These are phyloP conservation scores for Megalonaias nervosa DNA, from an alignment of 1,140 invertebrate genomes.

Conservation along the genomic window DNA sequence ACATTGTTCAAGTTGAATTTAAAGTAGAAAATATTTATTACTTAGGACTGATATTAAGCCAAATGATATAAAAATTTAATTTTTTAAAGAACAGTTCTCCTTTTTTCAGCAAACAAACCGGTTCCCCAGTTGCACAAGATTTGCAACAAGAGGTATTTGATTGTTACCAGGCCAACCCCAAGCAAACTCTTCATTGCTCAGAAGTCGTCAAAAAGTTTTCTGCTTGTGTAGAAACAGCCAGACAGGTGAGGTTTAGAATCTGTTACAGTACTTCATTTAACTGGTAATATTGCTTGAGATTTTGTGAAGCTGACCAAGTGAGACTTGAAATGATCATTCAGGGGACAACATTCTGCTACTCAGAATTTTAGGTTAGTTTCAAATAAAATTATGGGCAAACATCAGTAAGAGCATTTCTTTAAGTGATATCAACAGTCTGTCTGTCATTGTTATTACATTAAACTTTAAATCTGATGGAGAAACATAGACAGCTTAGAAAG, in stretches of 20 bases:
- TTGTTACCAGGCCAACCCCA: slow-evolving; percentile 62
- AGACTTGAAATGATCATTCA: no score
- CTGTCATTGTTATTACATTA: no score
- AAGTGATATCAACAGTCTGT: no score
- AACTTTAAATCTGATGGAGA: no score
- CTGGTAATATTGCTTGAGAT: no score
- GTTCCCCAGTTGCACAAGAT: slow-evolving; percentile 61
- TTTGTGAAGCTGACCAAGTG: no score
- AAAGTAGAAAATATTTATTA: neutral
- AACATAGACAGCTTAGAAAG: no score
- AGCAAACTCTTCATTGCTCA: slow-evolving; percentile 63
- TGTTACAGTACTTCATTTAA: no score
- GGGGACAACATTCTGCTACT: no score
- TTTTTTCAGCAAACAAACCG: slow-evolving; percentile 54
- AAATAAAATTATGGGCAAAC: no score
- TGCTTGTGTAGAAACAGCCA: slow-evolving; percentile 60
- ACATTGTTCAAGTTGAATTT: neutral
- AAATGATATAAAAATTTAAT: neutral
- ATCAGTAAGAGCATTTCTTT: no score
- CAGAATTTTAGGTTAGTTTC: no score
- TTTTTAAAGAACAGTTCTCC: neutral
- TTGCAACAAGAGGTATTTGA: slow-evolving; percentile 56
- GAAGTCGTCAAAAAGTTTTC: slow-evolving; percentile 61
- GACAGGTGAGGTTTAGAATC: slow-evolving; percentile 45
- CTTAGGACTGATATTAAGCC: neutral